A percentile compares a stretch with the other conserved stretches of the same genome.
These are phyloP conservation scores for Gymnoscopelus braueri DNA, from an alignment of 2,797 vertebrate species.

Conservation along the genomic window DNA sequence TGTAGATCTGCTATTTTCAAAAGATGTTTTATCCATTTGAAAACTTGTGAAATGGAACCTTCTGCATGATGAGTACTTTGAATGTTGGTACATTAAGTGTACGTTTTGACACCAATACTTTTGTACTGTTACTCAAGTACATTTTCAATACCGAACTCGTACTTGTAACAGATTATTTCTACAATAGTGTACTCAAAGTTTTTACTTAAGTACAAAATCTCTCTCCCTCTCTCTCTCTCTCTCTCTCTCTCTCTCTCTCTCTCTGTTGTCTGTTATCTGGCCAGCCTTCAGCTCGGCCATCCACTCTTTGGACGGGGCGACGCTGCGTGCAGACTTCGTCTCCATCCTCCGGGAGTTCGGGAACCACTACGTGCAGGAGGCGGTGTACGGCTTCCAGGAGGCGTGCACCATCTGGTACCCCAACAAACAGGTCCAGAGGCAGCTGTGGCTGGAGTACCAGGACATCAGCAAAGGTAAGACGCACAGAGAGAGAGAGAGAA, in stretches of 20 bases:
- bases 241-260: neutral
- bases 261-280: neutral
- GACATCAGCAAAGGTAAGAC: conserved; percentile 97
- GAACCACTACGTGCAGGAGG: conserved; percentile 97
- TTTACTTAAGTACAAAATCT: too few species aligned
- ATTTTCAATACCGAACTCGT: too few species aligned
- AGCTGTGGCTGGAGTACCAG: conserved; percentile 98
- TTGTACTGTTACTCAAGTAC: too few species aligned
- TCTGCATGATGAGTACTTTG: too few species aligned
- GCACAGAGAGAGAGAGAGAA: neutral
- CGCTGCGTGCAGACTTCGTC: conserved; percentile 90
- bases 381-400: conserved; percentile 95
- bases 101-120: too few species aligned
- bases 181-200: too few species aligned
- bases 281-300: conserved; percentile 93
- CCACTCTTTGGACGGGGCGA: conserved; percentile 95
- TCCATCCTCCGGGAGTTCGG: conserved; percentile 95
- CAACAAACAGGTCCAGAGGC: conserved; percentile 95
- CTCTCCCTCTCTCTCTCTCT: too few species aligned
- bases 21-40: too few species aligned
- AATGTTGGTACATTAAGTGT: too few species aligned
- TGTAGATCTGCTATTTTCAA: too few species aligned
- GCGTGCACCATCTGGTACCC: conserved; percentile 99
- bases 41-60: too few species aligned
- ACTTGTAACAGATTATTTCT: too few species aligned